Conservation (phyloP, 2,797 vertebrate genomes). For the Margarornis squamiger region DNA sequence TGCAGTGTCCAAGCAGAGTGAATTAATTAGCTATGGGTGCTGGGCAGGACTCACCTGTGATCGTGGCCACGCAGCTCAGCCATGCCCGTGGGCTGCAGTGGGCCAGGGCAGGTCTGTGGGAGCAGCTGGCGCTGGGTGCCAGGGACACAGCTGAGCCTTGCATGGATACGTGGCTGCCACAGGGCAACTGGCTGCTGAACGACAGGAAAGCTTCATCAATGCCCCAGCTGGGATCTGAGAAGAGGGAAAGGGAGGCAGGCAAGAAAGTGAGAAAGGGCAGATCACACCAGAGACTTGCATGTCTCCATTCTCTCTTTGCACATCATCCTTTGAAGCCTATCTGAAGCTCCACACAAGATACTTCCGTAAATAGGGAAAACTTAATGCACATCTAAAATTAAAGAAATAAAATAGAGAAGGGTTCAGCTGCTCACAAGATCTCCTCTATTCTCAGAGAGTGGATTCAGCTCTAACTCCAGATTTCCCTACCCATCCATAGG, state of each 20-base stretch:
- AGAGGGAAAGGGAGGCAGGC: neutral
- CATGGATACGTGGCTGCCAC: rapidly evolving
- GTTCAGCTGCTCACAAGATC: neutral
- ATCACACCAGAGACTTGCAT: neutral
- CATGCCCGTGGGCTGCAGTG: rapidly evolving
- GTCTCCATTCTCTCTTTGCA: neutral
- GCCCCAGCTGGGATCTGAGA: neutral
- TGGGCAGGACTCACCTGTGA: neutral
- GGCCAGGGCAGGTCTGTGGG: neutral
- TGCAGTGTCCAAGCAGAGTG: neutral
- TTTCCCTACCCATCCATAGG: neutral
- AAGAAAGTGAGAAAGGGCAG: neutral
- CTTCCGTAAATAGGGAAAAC: neutral
- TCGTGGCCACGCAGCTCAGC: neutral
- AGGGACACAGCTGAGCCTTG: neutral
- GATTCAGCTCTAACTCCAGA: neutral
- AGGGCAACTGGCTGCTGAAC: neutral
- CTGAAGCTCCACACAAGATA: neutral
- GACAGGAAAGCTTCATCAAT: rapidly evolving
- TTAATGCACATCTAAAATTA: neutral
- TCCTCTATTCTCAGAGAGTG: neutral
- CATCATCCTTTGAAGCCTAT: neutral
- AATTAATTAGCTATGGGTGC: neutral
- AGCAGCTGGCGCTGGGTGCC: neutral
- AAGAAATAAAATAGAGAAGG: neutral